These are phyloP conservation scores for Chlorodrepanis virens DNA, from an alignment of 2,113 vertebrate genomes.

Conservation along the genomic window DNA sequence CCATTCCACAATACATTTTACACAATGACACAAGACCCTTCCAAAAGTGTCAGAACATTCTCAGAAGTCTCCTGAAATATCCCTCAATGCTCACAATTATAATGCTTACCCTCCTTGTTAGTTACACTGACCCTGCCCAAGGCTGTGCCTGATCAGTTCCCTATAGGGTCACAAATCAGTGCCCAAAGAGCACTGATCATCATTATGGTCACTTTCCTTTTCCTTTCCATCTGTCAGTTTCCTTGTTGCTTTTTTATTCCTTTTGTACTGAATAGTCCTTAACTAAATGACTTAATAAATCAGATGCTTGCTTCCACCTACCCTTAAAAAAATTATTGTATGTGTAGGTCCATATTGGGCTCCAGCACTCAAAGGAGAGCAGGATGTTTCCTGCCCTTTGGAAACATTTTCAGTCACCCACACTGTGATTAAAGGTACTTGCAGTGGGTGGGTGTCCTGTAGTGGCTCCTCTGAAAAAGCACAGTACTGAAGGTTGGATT, in stretches of 20 bases:
- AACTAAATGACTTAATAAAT: neutral
- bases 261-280: neutral
- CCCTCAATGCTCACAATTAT: neutral
- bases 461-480: neutral
- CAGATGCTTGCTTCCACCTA: neutral
- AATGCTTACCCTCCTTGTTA: neutral
- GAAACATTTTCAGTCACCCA: neutral
- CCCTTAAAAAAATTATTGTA: neutral
- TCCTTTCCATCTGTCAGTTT: neutral
- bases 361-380: neutral
- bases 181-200: neutral
- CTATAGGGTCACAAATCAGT: neutral
- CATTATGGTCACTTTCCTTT: neutral
- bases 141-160: neutral
- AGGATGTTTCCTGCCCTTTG: neutral
- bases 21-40: neutral
- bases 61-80: neutral
- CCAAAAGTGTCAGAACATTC: neutral
- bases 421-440: neutral
- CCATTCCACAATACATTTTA: neutral
- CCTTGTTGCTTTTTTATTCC: neutral
- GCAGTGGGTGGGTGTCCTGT: neutral
- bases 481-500: fast-evolving
- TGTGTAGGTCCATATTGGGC: neutral
- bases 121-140: neutral